A percentile compares a stretch with the other conserved stretches of the same genome.
phyloP scores from a whole-genome alignment of 1,140 invertebrate species.

The Platyscapa corneri region DNA sequence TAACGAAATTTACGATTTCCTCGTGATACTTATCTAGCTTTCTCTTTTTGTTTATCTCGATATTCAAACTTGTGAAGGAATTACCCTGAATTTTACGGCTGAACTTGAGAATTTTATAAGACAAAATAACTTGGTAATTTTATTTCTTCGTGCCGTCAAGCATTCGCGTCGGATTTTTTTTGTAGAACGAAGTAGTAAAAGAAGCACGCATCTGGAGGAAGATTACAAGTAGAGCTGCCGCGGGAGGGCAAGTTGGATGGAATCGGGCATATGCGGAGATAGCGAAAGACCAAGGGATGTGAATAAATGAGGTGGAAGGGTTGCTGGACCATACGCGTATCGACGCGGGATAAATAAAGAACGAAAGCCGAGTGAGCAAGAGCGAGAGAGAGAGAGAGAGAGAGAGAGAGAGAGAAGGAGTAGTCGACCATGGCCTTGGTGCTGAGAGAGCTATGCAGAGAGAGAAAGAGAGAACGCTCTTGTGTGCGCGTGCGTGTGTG shows the following conservation, averaged over 20 bases:
- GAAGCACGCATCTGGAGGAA: background rate
- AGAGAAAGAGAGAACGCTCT: background rate
- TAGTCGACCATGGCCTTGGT: slow-evolving; percentile 49
- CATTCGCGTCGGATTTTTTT: slow-evolving; percentile 22
- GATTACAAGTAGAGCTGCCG: background rate
- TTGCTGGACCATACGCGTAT: slow-evolving; percentile 35
- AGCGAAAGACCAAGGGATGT: slow-evolving; percentile 5
- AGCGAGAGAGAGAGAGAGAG: slow-evolving; percentile 20
- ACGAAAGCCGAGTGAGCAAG: slow-evolving; percentile 26
- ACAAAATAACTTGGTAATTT: slow-evolving; percentile 38
- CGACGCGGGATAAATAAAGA: slow-evolving; percentile 23
- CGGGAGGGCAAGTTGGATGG: background rate
- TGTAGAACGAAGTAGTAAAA: background rate
- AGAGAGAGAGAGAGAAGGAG: slow-evolving; percentile 36
- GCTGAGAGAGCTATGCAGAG: slow-evolving; percentile 8
- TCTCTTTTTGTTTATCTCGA: too few species aligned
- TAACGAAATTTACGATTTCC: background rate
- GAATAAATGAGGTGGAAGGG: slow-evolving; percentile 53
- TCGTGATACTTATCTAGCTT: too few species aligned
- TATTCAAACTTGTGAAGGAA: slow-evolving; percentile 3
- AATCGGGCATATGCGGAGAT: background rate
- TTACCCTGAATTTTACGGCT: background rate
- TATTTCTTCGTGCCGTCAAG: background rate
- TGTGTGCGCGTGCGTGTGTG: background rate
- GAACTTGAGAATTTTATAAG: background rate